phyloP scores from a whole-genome alignment of 2,113 vertebrate genomes.

The Sebastes fasciatus region DNA sequence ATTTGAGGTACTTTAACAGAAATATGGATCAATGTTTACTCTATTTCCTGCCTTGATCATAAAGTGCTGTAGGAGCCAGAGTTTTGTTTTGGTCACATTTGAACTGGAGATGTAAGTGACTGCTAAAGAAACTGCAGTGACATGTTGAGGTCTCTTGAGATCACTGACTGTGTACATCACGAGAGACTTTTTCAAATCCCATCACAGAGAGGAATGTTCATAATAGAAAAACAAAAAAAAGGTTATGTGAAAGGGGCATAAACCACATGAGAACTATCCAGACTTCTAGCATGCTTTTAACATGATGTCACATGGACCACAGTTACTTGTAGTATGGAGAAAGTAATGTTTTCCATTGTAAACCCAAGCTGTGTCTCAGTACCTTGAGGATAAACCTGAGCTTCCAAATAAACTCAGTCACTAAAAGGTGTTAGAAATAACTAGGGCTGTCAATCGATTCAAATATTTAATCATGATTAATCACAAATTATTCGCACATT shows the following conservation, averaged over 20 bases:
- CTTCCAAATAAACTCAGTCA: neutral
- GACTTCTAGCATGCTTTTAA: neutral
- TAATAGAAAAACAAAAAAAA: slow-evolving; percentile 3
- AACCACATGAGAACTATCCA: neutral
- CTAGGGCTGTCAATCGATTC: too few species aligned
- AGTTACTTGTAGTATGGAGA: neutral
- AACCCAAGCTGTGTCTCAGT: neutral
- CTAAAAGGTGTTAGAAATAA: too few species aligned
- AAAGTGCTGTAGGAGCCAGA: too few species aligned
- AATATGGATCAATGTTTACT: neutral
- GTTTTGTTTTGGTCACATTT: too few species aligned
- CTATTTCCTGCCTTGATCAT: too few species aligned
- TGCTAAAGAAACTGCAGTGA: neutral
- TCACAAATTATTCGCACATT: too few species aligned
- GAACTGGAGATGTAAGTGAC: neutral
- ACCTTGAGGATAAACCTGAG: neutral
- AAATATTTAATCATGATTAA: too few species aligned
- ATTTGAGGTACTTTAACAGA: too few species aligned
- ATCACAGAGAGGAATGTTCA: neutral
- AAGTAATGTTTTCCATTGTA: neutral
- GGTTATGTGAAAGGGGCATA: slow-evolving; percentile 12
- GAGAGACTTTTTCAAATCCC: neutral
- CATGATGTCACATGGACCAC: neutral
- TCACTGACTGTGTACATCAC: slow-evolving; percentile 8
- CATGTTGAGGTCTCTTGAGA: slow-evolving; percentile 17